These are phyloP conservation scores for Cerastis rubricosa DNA, from an alignment of 2,888 invertebrate species.

Conservation along the genomic window DNA sequence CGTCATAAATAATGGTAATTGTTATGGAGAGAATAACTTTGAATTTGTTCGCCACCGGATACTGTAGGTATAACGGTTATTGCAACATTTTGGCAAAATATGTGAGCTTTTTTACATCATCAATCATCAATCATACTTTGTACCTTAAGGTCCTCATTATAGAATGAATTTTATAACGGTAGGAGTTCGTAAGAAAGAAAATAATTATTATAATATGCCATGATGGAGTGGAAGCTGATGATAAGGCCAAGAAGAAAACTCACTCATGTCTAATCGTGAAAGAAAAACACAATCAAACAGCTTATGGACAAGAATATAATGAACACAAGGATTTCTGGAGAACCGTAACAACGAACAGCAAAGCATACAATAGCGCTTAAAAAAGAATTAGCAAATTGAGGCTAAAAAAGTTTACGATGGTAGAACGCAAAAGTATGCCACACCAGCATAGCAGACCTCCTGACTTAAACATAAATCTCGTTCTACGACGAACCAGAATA, in stretches of 20 bases:
- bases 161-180: slow-evolving; percentile 1
- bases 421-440: neutral
- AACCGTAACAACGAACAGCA: neutral
- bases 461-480: slow-evolving; percentile 9
- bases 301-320: neutral
- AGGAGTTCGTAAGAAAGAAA: neutral
- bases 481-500: slow-evolving; percentile 18
- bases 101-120: slow-evolving; percentile 10
- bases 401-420: neutral
- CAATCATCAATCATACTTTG: no score
- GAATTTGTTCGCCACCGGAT: slow-evolving; percentile 13
- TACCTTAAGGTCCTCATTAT: slow-evolving; percentile 3
- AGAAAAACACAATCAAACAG: neutral
- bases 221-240: neutral
- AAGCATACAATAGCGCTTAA: neutral
- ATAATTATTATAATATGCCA: neutral
- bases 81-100: slow-evolving; percentile 18
- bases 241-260: neutral
- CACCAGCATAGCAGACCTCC: neutral
- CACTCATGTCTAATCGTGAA: neutral
- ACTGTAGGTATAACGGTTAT: slow-evolving; percentile 25
- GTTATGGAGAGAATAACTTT: slow-evolving; percentile 33
- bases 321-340: neutral
- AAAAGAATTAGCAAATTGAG: neutral
- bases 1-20: slow-evolving; percentile 37